Evolutionary conservation across 37 sponge, comb jelly and placozoan species (phyloP).

Genomic region (Axinella damicornis): DNA sequence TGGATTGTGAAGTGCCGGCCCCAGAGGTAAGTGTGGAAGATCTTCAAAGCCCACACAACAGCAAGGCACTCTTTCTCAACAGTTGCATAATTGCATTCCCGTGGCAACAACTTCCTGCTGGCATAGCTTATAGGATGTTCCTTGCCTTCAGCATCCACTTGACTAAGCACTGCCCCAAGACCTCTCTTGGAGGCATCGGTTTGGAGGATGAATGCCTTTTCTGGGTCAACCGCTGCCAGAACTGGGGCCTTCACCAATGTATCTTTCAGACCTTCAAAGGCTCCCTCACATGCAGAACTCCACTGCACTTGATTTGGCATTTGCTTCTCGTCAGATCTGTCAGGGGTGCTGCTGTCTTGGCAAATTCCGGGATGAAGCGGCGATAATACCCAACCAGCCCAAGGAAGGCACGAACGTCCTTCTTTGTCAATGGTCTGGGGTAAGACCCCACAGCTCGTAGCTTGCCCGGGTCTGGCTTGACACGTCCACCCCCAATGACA

Average conservation of each 20-base stretch:
- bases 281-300: background rate
- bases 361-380: conserved; percentile 45
- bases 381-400: conserved; percentile 63
- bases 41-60: background rate
- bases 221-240: background rate
- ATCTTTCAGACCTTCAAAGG: background rate
- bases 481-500: too few relatives aligned
- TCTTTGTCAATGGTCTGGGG: conserved; percentile 3
- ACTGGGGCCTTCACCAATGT: background rate
- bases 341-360: conserved; percentile 13
- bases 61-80: too few relatives aligned
- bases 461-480: conserved; percentile 32
- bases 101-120: background rate
- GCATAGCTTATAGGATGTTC: background rate
- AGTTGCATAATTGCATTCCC: background rate
- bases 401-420: conserved; percentile 38
- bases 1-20: background rate
- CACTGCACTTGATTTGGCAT: too few relatives aligned
- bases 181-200: too few relatives aligned
- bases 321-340: conserved; percentile 50
- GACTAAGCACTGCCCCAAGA: too few relatives aligned
- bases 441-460: conserved; percentile 3
- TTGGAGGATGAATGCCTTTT: background rate
- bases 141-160: too few relatives aligned
- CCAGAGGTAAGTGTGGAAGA: background rate